Evolutionary conservation across 2,888 invertebrate genomes (phyloP), one percentile per base, ranked within the genome.

Genomic region (Cryptus viduatorius): DNA sequence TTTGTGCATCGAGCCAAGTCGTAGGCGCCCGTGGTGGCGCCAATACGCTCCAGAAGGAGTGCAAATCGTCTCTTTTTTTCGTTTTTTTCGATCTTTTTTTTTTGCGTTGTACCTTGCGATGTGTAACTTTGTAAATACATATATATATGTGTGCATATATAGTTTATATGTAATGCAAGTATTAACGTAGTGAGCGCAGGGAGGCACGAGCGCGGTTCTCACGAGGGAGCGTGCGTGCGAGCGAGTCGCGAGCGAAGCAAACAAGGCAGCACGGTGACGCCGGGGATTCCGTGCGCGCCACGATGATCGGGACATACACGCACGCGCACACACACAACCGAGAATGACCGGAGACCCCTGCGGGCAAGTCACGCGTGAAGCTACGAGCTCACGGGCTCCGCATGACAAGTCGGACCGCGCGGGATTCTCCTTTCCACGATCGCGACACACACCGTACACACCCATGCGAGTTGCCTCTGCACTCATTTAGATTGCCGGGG

Each of bases 171-270:
- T 61, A 29, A 44, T 29, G 73, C 12, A 3, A 4, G n/a, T 48
- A 48, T 48, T 31, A 31, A 1, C 12, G 48, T 48, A 8, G 46
- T 16, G 46, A 53, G 7, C 37, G 5, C 61, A 53, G 42, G 72
- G 61, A 84, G 79, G 84, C 86, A 86, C 86, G 86, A 86, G 86
- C 79, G 82, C 29, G 79, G 86, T 86, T 86, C 86, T 86, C 86
- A 86, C 86, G 86, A 86, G 84, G 46, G 72, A 71, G 59, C 73
- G 81, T 80, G 69, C 82, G 82, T 77, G 84, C 77, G 79, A 76
- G 82, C 77, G 77, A 83, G 85, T 75, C 59, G 37, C 67, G 46
- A 1, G 29, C 46, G 48, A 69, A 7, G 72, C 50, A 37, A 71
- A 48, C 37, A 37, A 76, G 53, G 44, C 71, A 59, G 46, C 68